phyloP scores from a whole-genome alignment of 1,140 invertebrate genomes.

The Caenorhabditis briggsae region DNA sequence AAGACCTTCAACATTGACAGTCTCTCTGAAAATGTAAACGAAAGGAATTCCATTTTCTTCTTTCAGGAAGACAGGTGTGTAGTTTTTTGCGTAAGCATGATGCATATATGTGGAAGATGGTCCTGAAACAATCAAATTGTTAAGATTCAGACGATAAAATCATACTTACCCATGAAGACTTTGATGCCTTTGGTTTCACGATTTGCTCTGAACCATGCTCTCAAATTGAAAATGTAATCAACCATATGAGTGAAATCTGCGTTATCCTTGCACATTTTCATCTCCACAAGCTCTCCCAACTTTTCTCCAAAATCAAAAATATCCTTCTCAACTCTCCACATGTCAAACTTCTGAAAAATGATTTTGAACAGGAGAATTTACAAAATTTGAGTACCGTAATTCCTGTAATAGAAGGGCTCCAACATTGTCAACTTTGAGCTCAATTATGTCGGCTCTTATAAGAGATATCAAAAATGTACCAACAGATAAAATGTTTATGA shows the following conservation, averaged over 20 bases:
- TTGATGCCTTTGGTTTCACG: constrained; percentile 18
- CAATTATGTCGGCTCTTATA: too few species aligned
- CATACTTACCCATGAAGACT: neutral
- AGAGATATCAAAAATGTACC: too few species aligned
- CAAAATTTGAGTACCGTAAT: neutral
- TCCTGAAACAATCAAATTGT: neutral
- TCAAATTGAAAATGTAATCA: constrained; percentile 47
- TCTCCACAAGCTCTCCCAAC: constrained; percentile 34
- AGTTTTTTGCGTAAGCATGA: constrained; percentile 32
- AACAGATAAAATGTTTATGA: too few species aligned
- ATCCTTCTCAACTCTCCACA: constrained; percentile 40
- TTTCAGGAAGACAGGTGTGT: constrained; percentile 23
- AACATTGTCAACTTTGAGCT: too few species aligned
- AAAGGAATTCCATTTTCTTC: constrained; percentile 46
- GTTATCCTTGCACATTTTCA: constrained; percentile 20
- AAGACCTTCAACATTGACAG: constrained; percentile 13
- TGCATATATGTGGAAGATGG: constrained; percentile 29
- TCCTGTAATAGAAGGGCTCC: too few species aligned
- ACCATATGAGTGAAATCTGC: constrained; percentile 47
- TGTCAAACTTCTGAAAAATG: constrained; percentile 49
- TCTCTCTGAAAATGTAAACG: constrained; percentile 36
- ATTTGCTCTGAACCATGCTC: constrained; percentile 46
- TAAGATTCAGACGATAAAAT: neutral
- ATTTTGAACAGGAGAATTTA: neutral
- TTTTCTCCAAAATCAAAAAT: constrained; percentile 54